phyloP scores from a whole-genome alignment of 2,888 invertebrate genomes.

The Luperina nickerlii region DNA sequence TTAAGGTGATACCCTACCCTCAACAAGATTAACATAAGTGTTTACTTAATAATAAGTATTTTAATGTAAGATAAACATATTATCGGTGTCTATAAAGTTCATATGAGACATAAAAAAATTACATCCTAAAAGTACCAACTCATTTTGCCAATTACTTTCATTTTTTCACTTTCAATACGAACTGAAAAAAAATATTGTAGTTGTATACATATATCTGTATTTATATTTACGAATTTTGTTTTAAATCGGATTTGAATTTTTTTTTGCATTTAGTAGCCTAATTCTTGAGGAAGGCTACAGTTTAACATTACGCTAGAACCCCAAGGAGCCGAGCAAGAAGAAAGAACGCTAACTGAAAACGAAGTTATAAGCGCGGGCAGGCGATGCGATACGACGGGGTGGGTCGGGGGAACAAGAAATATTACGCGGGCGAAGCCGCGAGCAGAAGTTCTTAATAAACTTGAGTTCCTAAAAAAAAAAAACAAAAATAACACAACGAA shows the following conservation, averaged over 20 bases:
- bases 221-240: no score
- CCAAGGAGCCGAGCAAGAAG: background rate
- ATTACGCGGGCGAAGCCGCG: background rate
- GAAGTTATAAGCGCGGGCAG: background rate
- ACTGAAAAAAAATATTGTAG: constrained; percentile 15
- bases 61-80: background rate
- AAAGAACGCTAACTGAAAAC: background rate
- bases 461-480: constrained; percentile 36
- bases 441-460: constrained; percentile 34
- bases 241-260: background rate
- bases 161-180: background rate
- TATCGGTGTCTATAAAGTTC: no score
- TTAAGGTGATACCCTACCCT: background rate
- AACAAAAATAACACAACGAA: constrained; percentile 42
- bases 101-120: background rate
- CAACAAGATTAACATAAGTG: no score
- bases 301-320: background rate
- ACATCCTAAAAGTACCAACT: background rate
- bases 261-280: background rate
- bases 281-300: background rate
- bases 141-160: background rate
- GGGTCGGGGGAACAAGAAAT: background rate
- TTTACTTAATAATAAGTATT: no score
- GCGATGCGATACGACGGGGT: background rate
- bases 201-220: background rate